A percentile compares a stretch with the other conserved stretches of the same genome.
phyloP scores from a whole-genome alignment of 2,113 vertebrate species.

The Oreotrochilus melanogaster region DNA sequence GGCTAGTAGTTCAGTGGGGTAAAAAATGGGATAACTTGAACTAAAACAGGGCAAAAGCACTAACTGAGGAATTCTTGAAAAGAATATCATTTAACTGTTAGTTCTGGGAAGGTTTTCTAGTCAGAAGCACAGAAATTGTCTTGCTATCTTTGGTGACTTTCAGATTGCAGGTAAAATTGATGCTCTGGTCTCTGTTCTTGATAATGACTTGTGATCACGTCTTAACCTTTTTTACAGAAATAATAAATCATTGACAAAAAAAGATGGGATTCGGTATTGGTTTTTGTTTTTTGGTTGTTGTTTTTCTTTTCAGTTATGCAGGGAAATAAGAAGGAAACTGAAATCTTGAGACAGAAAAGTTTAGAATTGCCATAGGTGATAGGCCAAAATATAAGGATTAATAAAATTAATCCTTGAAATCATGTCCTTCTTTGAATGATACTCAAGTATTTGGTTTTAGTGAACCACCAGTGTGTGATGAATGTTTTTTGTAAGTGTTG shows the following conservation, averaged over 20 bases:
- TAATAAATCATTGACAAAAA: not conserved
- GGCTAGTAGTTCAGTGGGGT: not conserved
- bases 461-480: not conserved
- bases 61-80: not conserved
- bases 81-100: not conserved
- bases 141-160: not conserved
- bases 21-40: not conserved
- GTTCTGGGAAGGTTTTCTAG: not conserved
- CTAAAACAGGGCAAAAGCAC: not conserved
- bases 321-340: not conserved
- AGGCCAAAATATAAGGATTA: not conserved
- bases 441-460: too few relatives aligned
- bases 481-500: not conserved
- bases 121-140: not conserved
- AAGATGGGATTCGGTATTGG: too few relatives aligned
- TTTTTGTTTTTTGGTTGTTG: not conserved
- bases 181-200: not conserved
- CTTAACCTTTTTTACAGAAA: not conserved
- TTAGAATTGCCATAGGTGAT: not conserved
- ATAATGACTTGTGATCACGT: fast-evolving
- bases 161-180: not conserved
- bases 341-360: not conserved
- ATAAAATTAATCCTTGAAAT: not conserved
- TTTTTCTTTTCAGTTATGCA: not conserved
- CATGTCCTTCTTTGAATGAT: not conserved